These are phyloP conservation scores for Parotia lawesii DNA, from an alignment of 2,113 vertebrate species.

Conservation along the genomic window DNA sequence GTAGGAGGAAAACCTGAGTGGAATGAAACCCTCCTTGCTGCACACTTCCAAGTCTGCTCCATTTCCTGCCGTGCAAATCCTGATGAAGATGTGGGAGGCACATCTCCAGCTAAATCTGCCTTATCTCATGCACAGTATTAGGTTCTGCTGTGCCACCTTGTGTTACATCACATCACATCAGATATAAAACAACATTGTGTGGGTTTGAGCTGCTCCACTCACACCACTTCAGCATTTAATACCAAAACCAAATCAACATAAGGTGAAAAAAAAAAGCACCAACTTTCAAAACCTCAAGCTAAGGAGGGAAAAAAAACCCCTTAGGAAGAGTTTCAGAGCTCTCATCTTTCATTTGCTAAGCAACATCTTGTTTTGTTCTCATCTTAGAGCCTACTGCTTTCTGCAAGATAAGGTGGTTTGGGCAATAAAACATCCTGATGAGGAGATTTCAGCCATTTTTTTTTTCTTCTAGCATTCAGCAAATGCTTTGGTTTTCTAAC, in stretches of 20 bases:
- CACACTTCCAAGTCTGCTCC: slow-evolving; percentile 20
- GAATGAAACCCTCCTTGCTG: neutral
- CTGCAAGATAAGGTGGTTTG: neutral
- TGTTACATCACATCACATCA: slow-evolving; percentile 61
- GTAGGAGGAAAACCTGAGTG: neutral
- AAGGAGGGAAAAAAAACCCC: neutral
- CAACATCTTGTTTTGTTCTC: neutral
- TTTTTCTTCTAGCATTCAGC: neutral
- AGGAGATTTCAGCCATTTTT: neutral
- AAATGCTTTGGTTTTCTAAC: neutral
- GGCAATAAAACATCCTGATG: neutral
- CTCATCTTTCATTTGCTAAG: slow-evolving; percentile 1
- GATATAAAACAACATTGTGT: slow-evolving; percentile 4
- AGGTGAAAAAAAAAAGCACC: neutral
- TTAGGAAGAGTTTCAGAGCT: neutral
- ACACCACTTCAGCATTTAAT: slow-evolving; percentile 3
- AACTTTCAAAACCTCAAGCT: neutral
- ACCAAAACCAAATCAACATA: slow-evolving; percentile 2
- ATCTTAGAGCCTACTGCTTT: neutral
- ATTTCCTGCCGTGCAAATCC: slow-evolving; percentile 13
- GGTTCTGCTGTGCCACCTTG: slow-evolving; percentile 75
- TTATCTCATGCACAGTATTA: slow-evolving; percentile 3
- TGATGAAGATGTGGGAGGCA: slow-evolving; percentile 7
- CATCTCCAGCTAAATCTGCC: slow-evolving; percentile 49
- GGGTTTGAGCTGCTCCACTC: neutral